Evolutionary conservation across 2,113 vertebrate species (phyloP), one percentile per base, ranked within the genome.

Genomic region (Sinosuthora webbiana): DNA sequence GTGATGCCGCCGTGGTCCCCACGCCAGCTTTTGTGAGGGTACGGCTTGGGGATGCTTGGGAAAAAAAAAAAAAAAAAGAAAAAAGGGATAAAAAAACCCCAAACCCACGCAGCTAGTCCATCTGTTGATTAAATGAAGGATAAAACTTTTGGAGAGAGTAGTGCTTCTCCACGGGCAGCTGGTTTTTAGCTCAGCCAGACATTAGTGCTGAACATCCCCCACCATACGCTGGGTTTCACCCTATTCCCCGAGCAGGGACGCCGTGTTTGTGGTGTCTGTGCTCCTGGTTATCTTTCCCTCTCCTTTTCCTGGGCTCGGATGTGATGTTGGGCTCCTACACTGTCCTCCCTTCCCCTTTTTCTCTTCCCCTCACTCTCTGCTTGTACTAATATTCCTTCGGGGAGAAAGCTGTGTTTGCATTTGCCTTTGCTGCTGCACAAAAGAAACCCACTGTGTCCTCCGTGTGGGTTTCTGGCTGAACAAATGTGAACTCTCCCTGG

Each of bases 81-180:
- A 35, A 88, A 83, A 55, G 12, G 63, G 70, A 76, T 76, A 83
- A 90, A 83, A 59, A 84, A 93, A 20, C 28, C 85, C 89, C 47
- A 87, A 87, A 79, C 90, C 92, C 93, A 92, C 94, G 84, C 93
- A 96, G 95, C 92, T 62, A 6, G 77, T 97, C 97, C 97, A 97
- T 98, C 97, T 98, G 97, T 98, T 97, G 97, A 97, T 96, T 93
- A 96, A 97, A 97, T 95, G 94, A 97, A 97, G 95, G 97, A 96
- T 96, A 96, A 98, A 98, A 98, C 91, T 98, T 97, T 97, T 41
- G 89, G 78, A 92, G 65, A 77, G 78, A 83, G 93, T 41, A 64
- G 57, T 59, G 91, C 82, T 89, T 71, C 90, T 83, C 87, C 41
- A 65, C 9, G 75, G 96, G 85, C 90, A 94, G 93, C 85, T 83